Evolutionary conservation across 2,888 invertebrate genomes (phyloP).

Genomic region (Mechanitis mazaeus): DNA sequence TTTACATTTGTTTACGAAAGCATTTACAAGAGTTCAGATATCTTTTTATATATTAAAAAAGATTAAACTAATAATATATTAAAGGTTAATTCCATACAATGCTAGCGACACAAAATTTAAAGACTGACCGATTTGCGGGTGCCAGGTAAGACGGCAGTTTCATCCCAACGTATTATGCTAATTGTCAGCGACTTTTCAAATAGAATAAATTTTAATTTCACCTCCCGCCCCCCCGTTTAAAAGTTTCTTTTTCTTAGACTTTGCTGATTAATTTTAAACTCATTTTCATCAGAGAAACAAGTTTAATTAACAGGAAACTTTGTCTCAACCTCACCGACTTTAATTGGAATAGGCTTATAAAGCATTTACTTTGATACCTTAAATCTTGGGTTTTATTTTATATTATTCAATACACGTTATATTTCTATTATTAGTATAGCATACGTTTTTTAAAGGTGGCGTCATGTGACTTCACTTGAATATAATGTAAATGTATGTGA

Average conservation of each 20-base stretch:
- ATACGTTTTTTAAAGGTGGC: too few relatives aligned
- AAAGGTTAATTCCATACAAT: conserved; percentile 6
- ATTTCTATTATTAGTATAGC: too few relatives aligned
- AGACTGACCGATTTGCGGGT: conserved; percentile 30
- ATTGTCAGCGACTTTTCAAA: conserved; percentile 53
- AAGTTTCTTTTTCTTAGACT: conserved; percentile 55
- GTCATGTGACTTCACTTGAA: too few relatives aligned
- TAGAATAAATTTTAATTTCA: conserved; percentile 68
- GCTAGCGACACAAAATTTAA: conserved; percentile 19
- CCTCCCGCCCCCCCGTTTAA: conserved; percentile 48
- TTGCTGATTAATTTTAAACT: conserved; percentile 66
- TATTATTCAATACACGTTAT: background rate
- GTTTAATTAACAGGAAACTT: conserved; percentile 65
- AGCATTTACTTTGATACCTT: conserved; percentile 18
- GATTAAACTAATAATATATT: too few relatives aligned
- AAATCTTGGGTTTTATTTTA: conserved; percentile 1
- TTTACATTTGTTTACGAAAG: too few relatives aligned
- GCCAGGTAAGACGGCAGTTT: conserved; percentile 48
- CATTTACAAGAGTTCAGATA: too few relatives aligned
- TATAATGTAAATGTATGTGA: too few relatives aligned
- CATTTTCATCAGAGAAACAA: conserved; percentile 66
- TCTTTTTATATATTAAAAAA: too few relatives aligned
- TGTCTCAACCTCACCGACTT: conserved; percentile 43
- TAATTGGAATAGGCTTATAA: conserved; percentile 39
- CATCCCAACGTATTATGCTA: conserved; percentile 66